phyloP scores from a whole-genome alignment of 2,888 invertebrate genomes.

The Adelognathus sp. region DNA sequence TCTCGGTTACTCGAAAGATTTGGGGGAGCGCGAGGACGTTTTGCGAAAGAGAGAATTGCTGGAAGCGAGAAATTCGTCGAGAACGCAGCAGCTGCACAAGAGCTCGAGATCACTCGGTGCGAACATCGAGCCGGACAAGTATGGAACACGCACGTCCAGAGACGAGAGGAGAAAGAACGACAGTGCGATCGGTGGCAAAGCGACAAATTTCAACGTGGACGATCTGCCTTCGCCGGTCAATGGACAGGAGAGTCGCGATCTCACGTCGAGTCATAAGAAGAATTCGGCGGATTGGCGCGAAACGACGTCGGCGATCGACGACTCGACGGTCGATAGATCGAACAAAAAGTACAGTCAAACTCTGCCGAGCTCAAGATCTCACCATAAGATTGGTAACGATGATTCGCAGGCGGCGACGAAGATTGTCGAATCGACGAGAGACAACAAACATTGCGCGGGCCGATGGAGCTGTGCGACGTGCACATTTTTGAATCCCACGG shows the following conservation, averaged over 20 bases:
- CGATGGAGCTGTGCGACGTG: constrained; percentile 89
- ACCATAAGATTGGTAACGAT: constrained; percentile 22
- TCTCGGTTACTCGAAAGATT: constrained; percentile 86
- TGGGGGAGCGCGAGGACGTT: constrained; percentile 86
- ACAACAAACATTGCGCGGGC: constrained; percentile 76
- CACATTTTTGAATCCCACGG: constrained; percentile 85
- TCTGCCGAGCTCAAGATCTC: constrained; percentile 55
- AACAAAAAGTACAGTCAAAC: constrained; percentile 68
- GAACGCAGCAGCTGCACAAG: constrained; percentile 60
- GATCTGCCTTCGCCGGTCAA: constrained; percentile 12
- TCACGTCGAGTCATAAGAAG: constrained; percentile 35
- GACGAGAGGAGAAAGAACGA: constrained; percentile 49
- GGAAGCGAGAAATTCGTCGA: constrained; percentile 32
- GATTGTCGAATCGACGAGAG: constrained; percentile 81
- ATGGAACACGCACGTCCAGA: constrained; percentile 49
- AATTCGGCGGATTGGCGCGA: constrained; percentile 26
- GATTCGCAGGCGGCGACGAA: constrained; percentile 34
- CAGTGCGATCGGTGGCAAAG: constrained; percentile 10
- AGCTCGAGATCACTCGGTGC: constrained; percentile 52
- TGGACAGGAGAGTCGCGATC: constrained; percentile 32
- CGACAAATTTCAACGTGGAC: constrained; percentile 40
- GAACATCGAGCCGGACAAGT: constrained; percentile 51
- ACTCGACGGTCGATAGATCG: constrained; percentile 34
- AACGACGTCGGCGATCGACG: background rate
- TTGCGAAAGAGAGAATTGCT: constrained; percentile 78